phyloP scores from a whole-genome alignment of 2,797 vertebrate genomes.

The Hirundo rustica region DNA sequence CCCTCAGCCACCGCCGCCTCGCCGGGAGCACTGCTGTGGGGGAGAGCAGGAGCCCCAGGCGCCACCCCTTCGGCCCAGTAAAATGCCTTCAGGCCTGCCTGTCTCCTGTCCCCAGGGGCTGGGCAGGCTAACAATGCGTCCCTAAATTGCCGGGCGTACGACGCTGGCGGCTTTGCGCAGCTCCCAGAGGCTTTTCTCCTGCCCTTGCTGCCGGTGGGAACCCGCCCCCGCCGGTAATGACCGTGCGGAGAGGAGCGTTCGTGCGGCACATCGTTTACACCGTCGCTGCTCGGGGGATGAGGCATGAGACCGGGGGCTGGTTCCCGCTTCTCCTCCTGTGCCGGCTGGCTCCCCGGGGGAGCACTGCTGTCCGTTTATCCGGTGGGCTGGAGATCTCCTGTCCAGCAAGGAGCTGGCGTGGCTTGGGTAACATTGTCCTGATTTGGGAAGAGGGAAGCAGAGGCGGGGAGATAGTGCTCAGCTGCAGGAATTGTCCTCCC shows the following conservation, averaged over 20 bases:
- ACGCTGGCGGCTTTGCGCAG: neutral
- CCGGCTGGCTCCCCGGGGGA: neutral
- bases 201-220: neutral
- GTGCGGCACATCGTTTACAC: neutral
- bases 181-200: neutral
- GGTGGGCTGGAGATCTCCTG: neutral
- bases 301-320: neutral
- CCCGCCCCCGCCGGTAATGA: fast-evolving
- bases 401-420: neutral
- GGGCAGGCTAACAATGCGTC: neutral
- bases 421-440: neutral
- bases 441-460: neutral
- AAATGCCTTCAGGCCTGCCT: neutral
- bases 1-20: neutral
- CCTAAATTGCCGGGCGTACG: neutral
- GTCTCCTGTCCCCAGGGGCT: neutral
- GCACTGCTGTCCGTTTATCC: neutral
- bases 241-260: neutral
- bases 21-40: neutral
- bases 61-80: too few relatives aligned
- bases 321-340: neutral
- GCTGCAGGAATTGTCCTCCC: neutral
- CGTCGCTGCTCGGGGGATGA: neutral
- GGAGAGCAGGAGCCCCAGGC: neutral
- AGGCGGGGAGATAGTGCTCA: neutral